Evolutionary conservation across 2,113 vertebrate species (phyloP).

Genomic region (Pipra filicauda): DNA sequence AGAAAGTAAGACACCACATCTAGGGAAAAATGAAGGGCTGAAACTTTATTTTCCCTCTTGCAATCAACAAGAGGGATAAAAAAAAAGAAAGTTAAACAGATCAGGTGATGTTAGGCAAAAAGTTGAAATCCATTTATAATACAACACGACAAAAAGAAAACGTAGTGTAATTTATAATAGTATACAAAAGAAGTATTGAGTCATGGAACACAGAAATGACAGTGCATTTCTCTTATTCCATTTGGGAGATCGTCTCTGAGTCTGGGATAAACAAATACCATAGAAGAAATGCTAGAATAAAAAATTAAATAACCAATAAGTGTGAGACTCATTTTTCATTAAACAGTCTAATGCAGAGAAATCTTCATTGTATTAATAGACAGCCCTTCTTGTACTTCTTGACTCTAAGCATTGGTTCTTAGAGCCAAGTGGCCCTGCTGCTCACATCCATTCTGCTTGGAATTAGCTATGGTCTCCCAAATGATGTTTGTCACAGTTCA

Average conservation of each 20-base stretch:
- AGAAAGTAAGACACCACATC: neutral
- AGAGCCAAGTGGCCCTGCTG: neutral
- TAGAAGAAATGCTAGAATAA: neutral
- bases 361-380: neutral
- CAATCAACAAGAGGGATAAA: neutral
- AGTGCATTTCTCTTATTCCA: neutral
- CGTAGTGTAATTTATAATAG: neutral
- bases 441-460: neutral
- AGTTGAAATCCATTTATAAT: neutral
- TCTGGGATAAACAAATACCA: neutral
- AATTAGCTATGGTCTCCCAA: neutral
- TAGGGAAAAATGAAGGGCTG: neutral
- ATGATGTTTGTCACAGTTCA: rapidly evolving
- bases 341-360: neutral
- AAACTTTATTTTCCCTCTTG: neutral
- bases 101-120: neutral
- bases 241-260: neutral
- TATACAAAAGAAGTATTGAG: neutral
- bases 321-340: neutral
- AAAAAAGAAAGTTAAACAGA: neutral
- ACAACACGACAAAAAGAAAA: neutral
- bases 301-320: neutral
- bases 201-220: neutral
- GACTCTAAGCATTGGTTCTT: neutral
- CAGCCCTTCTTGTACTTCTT: neutral